These are phyloP conservation scores for Hydrocynus forskahlii DNA, from an alignment of 2,797 vertebrate species.

Conservation along the genomic window DNA sequence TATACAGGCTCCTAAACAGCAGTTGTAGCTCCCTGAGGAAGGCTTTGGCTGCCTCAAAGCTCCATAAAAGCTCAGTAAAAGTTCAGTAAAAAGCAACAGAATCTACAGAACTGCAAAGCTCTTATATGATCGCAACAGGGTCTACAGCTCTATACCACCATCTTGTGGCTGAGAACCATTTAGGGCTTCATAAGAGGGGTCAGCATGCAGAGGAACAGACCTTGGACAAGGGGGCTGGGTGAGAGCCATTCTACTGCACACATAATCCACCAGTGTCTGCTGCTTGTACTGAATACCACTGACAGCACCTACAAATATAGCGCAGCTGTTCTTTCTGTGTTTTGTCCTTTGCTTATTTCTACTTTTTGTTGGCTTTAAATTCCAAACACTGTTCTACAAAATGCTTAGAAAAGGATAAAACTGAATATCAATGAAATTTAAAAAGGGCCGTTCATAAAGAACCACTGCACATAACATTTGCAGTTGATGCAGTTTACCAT, in stretches of 20 bases:
- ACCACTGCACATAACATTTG: conserved; percentile 23
- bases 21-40: conserved; percentile 42
- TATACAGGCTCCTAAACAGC: conserved; percentile 34
- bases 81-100: conserved; percentile 50
- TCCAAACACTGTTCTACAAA: not conserved
- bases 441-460: not conserved
- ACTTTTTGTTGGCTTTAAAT: not conserved
- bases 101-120: conserved; percentile 22
- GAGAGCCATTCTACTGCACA: not conserved
- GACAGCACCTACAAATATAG: conserved; percentile 37
- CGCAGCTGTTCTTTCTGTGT: conserved; percentile 2
- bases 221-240: not conserved
- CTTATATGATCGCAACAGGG: conserved; percentile 24
- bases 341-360: not conserved
- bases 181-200: not conserved
- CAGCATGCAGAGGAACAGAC: not conserved
- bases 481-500: conserved; percentile 54
- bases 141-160: conserved; percentile 67
- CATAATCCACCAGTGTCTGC: conserved; percentile 41
- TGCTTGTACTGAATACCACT: conserved; percentile 68
- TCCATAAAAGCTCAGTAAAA: conserved; percentile 13
- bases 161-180: conserved; percentile 64
- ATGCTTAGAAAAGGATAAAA: conserved; percentile 6
- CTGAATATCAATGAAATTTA: not conserved
- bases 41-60: conserved; percentile 36